Percentiles rank a stretch among this genome's conserved stretches.
Evolutionary conservation across 2,888 invertebrate genomes (phyloP).

Genomic region (Cerceris ruficornis): DNA sequence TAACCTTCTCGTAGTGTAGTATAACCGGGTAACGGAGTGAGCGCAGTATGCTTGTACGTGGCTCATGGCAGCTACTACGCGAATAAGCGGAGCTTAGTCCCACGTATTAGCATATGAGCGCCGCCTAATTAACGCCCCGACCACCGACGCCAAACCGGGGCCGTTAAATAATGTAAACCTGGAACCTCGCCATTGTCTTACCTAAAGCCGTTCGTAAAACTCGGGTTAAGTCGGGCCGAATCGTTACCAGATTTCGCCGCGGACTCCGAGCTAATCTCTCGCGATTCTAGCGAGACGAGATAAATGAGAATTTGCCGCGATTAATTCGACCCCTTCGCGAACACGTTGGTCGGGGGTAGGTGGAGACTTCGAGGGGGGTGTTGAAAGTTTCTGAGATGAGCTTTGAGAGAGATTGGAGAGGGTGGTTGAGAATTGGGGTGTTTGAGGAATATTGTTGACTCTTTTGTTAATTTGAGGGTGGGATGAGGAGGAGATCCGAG

Average conservation of each 20-base stretch:
- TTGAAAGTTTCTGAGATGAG: too few species aligned
- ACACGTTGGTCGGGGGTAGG: background rate
- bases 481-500: too few species aligned
- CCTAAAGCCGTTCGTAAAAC: constrained; percentile 79
- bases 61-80: constrained; percentile 76
- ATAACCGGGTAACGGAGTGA: constrained; percentile 69
- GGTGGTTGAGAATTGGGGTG: too few species aligned
- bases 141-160: constrained; percentile 57
- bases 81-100: constrained; percentile 80
- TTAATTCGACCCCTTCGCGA: constrained; percentile 16
- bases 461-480: too few species aligned
- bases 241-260: constrained; percentile 61
- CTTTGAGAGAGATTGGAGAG: too few species aligned
- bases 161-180: constrained; percentile 75
- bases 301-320: constrained; percentile 33
- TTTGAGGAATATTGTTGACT: too few species aligned
- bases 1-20: constrained; percentile 46
- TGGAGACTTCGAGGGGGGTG: background rate
- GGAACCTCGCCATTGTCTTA: constrained; percentile 76
- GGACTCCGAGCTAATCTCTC: constrained; percentile 37
- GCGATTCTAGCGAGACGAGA: constrained; percentile 8
- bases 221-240: constrained; percentile 70
- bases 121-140: constrained; percentile 79
- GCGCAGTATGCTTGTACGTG: constrained; percentile 76
- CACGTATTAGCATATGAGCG: constrained; percentile 80